Evolutionary conservation across 2,888 invertebrate genomes (phyloP).

Genomic region (Anorthoa munda): DNA sequence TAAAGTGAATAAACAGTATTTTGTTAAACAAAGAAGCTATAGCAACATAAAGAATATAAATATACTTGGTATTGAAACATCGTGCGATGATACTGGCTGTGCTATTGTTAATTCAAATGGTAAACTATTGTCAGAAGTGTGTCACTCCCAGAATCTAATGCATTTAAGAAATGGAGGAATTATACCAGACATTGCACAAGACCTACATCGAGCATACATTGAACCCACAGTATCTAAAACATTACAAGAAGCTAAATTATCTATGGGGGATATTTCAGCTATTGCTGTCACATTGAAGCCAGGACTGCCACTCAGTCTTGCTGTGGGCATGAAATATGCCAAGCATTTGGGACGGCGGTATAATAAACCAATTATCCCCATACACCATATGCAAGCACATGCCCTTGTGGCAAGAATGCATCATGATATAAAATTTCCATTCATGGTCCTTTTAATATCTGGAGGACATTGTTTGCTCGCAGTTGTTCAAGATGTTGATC

Average conservation of each 20-base stretch:
- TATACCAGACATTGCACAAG: constrained; percentile 96
- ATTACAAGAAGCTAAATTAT: constrained; percentile 91
- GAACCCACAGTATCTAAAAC: constrained; percentile 93
- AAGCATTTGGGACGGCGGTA: constrained; percentile 93
- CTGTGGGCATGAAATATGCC: constrained; percentile 96
- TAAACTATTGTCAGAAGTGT: constrained; percentile 94
- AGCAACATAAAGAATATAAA: constrained; percentile 40
- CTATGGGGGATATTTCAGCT: constrained; percentile 94
- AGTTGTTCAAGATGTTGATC: constrained; percentile 93
- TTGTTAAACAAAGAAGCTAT: constrained; percentile 31
- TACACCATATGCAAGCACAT: constrained; percentile 99
- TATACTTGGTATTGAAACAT: constrained; percentile 98
- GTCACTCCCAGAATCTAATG: constrained; percentile 95
- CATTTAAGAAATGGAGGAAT: constrained; percentile 96
- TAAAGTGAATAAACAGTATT: constrained; percentile 37
- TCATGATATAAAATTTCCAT: constrained; percentile 95
- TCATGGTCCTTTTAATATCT: constrained; percentile 96
- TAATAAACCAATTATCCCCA: constrained; percentile 97
- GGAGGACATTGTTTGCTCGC: constrained; percentile 98
- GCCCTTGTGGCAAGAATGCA: constrained; percentile 96
- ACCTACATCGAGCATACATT: constrained; percentile 95
- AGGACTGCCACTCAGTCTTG: constrained; percentile 94
- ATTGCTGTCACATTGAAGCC: constrained; percentile 98
- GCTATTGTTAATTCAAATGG: constrained; percentile 95
- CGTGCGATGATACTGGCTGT: constrained; percentile 99